phyloP scores from a whole-genome alignment of 2,888 invertebrate species.

The Creontiades dilutus region DNA sequence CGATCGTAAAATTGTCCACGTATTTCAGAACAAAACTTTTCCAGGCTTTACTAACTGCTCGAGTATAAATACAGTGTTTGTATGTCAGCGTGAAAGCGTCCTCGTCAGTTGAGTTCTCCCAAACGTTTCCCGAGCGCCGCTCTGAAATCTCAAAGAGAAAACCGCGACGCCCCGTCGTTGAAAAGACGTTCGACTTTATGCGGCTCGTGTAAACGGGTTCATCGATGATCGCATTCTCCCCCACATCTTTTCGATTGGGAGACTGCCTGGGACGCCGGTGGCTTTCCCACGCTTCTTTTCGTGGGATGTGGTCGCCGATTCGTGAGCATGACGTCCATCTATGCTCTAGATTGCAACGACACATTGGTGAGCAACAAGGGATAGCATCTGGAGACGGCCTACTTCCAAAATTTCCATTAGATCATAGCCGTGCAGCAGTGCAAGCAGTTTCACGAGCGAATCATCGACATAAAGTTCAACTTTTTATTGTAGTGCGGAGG shows the following conservation, averaged over 20 bases:
- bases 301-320: background rate
- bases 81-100: background rate
- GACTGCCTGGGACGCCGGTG: background rate
- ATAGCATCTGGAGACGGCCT: too few species aligned
- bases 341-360: background rate
- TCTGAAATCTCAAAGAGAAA: background rate
- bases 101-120: background rate
- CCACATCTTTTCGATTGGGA: background rate
- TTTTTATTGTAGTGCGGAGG: too few species aligned
- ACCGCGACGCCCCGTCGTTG: background rate
- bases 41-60: too few species aligned
- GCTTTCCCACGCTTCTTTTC: constrained; percentile 1
- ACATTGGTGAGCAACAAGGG: too few species aligned
- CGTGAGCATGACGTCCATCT: background rate
- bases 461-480: too few species aligned
- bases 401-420: too few species aligned
- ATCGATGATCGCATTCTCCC: background rate
- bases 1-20: too few species aligned
- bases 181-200: background rate
- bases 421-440: too few species aligned
- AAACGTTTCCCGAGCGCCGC: background rate
- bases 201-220: background rate
- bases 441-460: too few species aligned
- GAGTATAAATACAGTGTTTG: background rate
- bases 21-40: too few species aligned